Evolutionary conservation across 2,888 invertebrate species (phyloP), one percentile per base, ranked within the genome.

Genomic region (Agrotis exclamationis): DNA sequence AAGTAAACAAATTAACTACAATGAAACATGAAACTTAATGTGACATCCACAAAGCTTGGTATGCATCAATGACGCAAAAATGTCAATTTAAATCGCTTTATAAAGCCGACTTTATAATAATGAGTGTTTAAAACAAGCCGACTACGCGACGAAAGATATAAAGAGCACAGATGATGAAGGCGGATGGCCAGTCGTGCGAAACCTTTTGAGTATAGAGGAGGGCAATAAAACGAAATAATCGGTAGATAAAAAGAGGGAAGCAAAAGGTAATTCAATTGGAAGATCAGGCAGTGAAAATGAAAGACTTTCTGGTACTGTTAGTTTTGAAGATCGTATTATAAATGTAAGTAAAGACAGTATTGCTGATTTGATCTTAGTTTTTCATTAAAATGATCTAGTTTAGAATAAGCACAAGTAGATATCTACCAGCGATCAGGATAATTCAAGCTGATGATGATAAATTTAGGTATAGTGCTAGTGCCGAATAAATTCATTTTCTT

Each of bases 51-150:
- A 83, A 82, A 81, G 82, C 69, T 71, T 53, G 66, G 74, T 74
- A 85, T 88, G 81, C 81, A 85, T 88, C 86, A 88, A 67, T 67
- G 85, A 74, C 82, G 70, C 81, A 85, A 84, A 84, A 86, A 86
- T 80, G 86, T 85, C 86, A 86, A 89, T 89, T 88, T 86, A 88
- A 88, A 85, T 76, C 84, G 85, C 79, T 88, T 85, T 85, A 88
- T 85, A 77, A 81, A 81, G 74, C 66, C 72, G 70, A 79, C 79
- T 71, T 80, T 77, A 76, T 82, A 83, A 78, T 82, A 84, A 85
- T 84, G 84, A 85, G 82, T 76, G 80, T 70, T 79, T 77, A 63
- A 60, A 78, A 79, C 73, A 70, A 69, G 39, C 66, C 63, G 71
- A 70, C 63, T 73, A 66, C 60, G 64, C 44, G 70, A 70, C 39